phyloP scores from a whole-genome alignment of 2,113 vertebrate species.

The Pollimyrus isidori region DNA sequence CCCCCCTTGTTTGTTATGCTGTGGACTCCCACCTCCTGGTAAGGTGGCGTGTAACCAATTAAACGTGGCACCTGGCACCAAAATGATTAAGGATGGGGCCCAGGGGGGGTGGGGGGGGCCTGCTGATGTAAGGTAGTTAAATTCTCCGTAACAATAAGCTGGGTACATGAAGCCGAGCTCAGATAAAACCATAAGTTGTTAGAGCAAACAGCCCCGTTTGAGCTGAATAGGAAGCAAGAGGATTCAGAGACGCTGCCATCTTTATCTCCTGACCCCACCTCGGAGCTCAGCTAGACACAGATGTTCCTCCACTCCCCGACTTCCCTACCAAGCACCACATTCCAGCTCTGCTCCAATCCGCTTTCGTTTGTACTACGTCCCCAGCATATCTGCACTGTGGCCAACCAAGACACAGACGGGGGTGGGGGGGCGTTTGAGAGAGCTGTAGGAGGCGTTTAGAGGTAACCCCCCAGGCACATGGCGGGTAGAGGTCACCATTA shows the following conservation, averaged over 20 bases:
- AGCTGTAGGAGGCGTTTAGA: background rate
- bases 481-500: background rate
- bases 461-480: background rate
- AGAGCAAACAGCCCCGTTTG: background rate
- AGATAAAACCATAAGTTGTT: background rate
- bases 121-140: background rate
- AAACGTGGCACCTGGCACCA: background rate
- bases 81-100: background rate
- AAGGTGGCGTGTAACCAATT: background rate
- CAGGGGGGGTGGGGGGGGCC: background rate
- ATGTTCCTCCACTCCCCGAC: background rate
- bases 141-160: background rate
- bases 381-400: background rate
- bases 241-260: background rate
- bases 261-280: background rate
- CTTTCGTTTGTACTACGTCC: background rate
- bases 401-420: no score
- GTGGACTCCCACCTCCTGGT: background rate
- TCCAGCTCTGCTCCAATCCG: background rate
- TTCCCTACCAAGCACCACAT: background rate
- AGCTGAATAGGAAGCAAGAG: background rate
- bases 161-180: background rate
- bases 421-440: no score
- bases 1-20: background rate
- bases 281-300: background rate